Percentiles rank a stretch among this genome's conserved stretches.
These are phyloP conservation scores for Potorous gilbertii DNA, from an alignment of 2,797 vertebrate genomes.

Conservation along the genomic window DNA sequence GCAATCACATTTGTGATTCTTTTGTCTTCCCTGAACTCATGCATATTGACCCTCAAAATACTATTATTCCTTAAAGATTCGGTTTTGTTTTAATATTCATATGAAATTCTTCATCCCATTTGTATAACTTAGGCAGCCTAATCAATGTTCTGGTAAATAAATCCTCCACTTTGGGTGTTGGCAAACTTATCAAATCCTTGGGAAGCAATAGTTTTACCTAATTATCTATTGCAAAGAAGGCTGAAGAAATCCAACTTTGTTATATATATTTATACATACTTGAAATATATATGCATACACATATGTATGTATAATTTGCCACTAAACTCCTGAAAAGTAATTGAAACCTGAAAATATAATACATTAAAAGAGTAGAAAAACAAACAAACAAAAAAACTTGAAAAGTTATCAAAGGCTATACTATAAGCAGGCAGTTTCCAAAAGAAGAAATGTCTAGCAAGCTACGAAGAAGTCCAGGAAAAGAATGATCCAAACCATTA, in stretches of 20 bases:
- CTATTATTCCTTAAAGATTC: conserved; percentile 14
- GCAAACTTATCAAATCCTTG: conserved; percentile 35
- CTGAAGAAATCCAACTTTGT: conserved; percentile 14
- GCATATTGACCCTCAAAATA: background rate
- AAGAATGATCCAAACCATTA: background rate
- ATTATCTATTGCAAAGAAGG: conserved; percentile 24
- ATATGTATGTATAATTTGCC: background rate
- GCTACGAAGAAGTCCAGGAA: background rate
- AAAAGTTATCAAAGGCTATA: background rate
- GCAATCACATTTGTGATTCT: conserved; percentile 12
- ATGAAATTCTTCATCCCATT: conserved; percentile 30
- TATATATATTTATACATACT: conserved; percentile 29
- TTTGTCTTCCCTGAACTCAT: conserved; percentile 14
- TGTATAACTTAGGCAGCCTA: conserved; percentile 45
- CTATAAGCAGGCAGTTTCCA: background rate
- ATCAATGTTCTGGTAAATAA: conserved; percentile 38
- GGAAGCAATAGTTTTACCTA: conserved; percentile 25
- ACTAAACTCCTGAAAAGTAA: background rate
- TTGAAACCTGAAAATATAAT: background rate
- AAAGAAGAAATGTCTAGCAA: background rate
- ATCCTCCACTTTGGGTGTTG: conserved; percentile 4
- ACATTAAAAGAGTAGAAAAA: background rate
- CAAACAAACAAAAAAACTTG: background rate
- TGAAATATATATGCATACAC: background rate
- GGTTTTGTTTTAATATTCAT: conserved; percentile 31